Conservation (phyloP, 1,140 invertebrate genomes). For the Drosophila dunni region DNA sequence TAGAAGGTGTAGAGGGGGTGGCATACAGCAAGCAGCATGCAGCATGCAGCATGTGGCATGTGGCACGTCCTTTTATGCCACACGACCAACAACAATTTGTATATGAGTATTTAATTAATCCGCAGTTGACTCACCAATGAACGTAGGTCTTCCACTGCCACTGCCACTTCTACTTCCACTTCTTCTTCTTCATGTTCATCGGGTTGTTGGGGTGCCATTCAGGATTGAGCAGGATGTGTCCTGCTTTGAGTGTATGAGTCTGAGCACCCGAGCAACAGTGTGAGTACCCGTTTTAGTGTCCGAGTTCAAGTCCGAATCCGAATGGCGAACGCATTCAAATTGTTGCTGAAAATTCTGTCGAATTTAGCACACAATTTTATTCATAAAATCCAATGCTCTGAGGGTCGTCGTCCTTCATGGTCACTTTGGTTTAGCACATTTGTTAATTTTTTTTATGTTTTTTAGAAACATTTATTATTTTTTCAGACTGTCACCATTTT, state of each 20-base stretch:
- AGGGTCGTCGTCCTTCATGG: neutral
- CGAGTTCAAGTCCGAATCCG: constrained; percentile 8
- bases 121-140: constrained; percentile 74
- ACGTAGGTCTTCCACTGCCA: neutral
- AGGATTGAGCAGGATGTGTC: constrained; percentile 49
- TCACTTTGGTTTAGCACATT: neutral
- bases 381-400: neutral
- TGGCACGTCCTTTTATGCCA: constrained; percentile 43
- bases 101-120: constrained; percentile 82
- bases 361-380: neutral
- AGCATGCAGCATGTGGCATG: constrained; percentile 12
- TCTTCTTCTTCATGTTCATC: no score
- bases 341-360: neutral
- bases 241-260: constrained; percentile 12
- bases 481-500: neutral
- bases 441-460: no score
- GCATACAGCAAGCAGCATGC: constrained; percentile 1
- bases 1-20: neutral
- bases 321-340: constrained; percentile 25
- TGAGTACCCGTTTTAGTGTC: constrained; percentile 6
- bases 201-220: constrained; percentile 36
- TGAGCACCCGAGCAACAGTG: neutral
- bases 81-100: constrained; percentile 65
- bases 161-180: no score
- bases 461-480: neutral